These are phyloP conservation scores for Protonibea diacanthus DNA, from an alignment of 2,797 vertebrate species.

Conservation along the genomic window DNA sequence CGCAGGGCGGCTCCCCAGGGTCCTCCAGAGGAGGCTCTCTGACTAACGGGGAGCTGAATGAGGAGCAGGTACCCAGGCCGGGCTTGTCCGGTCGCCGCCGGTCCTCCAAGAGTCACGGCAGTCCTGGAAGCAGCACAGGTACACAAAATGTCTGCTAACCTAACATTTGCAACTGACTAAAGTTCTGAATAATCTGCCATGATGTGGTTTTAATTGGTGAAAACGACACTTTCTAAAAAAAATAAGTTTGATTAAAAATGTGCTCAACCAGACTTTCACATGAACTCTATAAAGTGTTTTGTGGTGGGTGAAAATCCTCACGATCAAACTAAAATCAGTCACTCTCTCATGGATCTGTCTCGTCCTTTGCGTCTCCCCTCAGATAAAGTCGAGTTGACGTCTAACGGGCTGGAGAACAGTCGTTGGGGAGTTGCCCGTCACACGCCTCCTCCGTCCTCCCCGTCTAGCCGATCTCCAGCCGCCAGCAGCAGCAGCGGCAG, in stretches of 20 bases:
- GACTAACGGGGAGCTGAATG: conserved; percentile 77
- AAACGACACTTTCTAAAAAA: no score
- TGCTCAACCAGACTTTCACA: no score
- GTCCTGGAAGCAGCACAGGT: conserved; percentile 83
- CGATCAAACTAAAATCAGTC: neutral
- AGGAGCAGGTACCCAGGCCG: conserved; percentile 80
- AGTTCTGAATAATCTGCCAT: no score
- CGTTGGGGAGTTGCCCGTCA: conserved; percentile 55
- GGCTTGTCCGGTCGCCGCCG: conserved; percentile 65
- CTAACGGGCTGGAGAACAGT: conserved; percentile 81
- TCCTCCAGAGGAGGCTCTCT: conserved; percentile 71
- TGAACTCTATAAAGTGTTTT: neutral
- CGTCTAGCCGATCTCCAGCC: conserved; percentile 59
- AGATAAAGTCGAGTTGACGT: conserved; percentile 87
- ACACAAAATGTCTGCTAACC: neutral
- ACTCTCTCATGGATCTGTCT: neutral
- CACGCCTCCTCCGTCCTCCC: conserved; percentile 71
- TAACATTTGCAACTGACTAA: neutral
- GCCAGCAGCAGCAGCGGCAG: conserved; percentile 64
- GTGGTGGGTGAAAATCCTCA: no score
- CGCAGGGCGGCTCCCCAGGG: conserved; percentile 74
- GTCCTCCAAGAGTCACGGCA: conserved; percentile 80
- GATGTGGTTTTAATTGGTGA: no score
- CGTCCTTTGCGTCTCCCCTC: conserved; percentile 15
- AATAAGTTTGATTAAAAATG: no score